Evolutionary conservation across 2,113 vertebrate species (phyloP).

Genomic region (Amphiprion percula): DNA sequence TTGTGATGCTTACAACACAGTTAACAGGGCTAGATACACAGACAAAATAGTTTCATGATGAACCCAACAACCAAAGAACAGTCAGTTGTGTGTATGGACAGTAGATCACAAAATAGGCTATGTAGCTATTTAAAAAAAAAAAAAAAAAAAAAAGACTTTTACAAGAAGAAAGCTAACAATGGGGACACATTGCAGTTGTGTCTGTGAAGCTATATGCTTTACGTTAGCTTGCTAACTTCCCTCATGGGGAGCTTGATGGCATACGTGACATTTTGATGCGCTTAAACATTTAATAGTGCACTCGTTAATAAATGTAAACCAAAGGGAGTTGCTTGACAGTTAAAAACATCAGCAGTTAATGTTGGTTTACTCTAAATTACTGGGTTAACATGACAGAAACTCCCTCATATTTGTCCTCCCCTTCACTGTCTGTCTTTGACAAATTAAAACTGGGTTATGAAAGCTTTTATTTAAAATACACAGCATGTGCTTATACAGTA

Average conservation of each 20-base stretch:
- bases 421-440: slow-evolving; percentile 12
- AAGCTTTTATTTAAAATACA: slow-evolving; percentile 25
- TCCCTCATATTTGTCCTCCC: not conserved
- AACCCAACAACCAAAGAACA: too few relatives aligned
- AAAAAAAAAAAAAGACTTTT: too few relatives aligned
- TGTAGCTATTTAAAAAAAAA: too few relatives aligned
- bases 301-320: not conserved
- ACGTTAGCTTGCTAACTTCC: too few relatives aligned
- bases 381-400: slow-evolving; percentile 1
- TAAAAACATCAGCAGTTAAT: not conserved
- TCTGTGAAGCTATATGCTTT: not conserved
- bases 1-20: too few relatives aligned
- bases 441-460: slow-evolving; percentile 24
- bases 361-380: slow-evolving; percentile 7
- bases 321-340: not conserved
- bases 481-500: slow-evolving; percentile 33
- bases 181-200: not conserved
- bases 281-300: not conserved
- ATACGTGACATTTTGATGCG: slow-evolving; percentile 11
- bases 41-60: too few relatives aligned
- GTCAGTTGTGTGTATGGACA: too few relatives aligned
- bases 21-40: too few relatives aligned
- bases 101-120: too few relatives aligned
- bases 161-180: too few relatives aligned
- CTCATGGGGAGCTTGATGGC: not conserved